phyloP scores from a whole-genome alignment of 1,140 invertebrate genomes.

The Adelges cooleyi region DNA sequence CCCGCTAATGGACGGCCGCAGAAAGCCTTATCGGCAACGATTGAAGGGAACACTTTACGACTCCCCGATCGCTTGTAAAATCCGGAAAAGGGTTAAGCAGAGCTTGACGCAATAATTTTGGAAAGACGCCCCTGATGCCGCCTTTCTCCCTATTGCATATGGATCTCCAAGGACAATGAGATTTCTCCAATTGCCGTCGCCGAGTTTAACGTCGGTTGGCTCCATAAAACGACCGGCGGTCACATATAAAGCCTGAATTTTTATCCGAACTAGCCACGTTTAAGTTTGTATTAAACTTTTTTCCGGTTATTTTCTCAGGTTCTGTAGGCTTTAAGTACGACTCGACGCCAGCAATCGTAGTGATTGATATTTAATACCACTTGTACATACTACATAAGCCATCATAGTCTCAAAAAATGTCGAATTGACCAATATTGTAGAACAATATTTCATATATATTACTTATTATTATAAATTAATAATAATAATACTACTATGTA shows the following conservation, averaged over 20 bases:
- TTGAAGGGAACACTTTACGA: conserved; percentile 22
- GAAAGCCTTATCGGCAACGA: conserved; percentile 21
- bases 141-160: not conserved
- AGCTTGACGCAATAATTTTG: conserved; percentile 25
- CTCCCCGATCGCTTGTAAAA: conserved; percentile 28
- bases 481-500: too few relatives aligned
- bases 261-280: not conserved
- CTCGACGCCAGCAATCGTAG: too few relatives aligned
- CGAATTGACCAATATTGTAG: too few relatives aligned
- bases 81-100: conserved; percentile 21
- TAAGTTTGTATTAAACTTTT: too few relatives aligned
- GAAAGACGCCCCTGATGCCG: conserved; percentile 1
- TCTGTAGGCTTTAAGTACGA: too few relatives aligned
- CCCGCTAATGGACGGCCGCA: conserved; percentile 5
- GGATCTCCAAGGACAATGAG: conserved; percentile 2
- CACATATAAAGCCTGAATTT: not conserved
- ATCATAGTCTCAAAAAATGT: too few relatives aligned
- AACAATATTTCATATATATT: too few relatives aligned
- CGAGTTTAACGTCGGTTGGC: not conserved
- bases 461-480: too few relatives aligned
- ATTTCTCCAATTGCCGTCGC: not conserved
- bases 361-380: too few relatives aligned
- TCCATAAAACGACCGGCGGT: not conserved
- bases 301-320: too few relatives aligned
- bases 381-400: too few relatives aligned